Conservation (phyloP, 2,888 invertebrate species). For the Brassicogethes aeneus region DNA sequence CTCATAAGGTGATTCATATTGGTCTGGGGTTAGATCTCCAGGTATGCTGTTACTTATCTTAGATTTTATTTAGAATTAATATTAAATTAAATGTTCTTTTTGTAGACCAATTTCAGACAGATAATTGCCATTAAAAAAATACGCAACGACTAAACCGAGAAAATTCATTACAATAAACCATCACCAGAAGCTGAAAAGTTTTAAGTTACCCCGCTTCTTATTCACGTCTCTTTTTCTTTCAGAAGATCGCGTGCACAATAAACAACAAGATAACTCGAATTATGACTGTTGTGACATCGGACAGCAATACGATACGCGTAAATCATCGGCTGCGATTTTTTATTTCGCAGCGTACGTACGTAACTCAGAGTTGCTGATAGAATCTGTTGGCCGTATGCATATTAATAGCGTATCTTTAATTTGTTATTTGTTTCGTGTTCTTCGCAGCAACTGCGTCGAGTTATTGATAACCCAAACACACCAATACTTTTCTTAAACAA, state of each 20-base stretch:
- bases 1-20: too few species aligned
- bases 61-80: too few species aligned
- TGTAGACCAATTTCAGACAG: too few species aligned
- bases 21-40: too few species aligned
- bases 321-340: conserved; percentile 22
- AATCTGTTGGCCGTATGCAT: conserved; percentile 21
- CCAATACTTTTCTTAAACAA: too few species aligned
- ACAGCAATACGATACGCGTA: conserved; percentile 35
- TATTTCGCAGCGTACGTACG: conserved; percentile 8
- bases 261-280: conserved; percentile 37
- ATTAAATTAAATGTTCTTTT: too few species aligned
- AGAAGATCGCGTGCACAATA: conserved; percentile 28
- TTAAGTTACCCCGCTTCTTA: conserved; percentile 21
- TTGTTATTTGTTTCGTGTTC: too few species aligned
- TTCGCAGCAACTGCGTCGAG: too few species aligned
- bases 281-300: conserved; percentile 34
- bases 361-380: conserved; percentile 19
- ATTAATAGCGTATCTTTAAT: too few species aligned
- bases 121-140: background rate
- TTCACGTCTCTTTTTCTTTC: conserved; percentile 5
- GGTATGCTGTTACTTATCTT: too few species aligned
- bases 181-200: conserved; percentile 25
- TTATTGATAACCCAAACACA: too few species aligned
- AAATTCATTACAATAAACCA: conserved; percentile 12
- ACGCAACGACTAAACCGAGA: conserved; percentile 2